Evolutionary conservation across 2,888 invertebrate species (phyloP), one percentile per base, ranked within the genome.

Genomic region (Silvanus unidentatus): DNA sequence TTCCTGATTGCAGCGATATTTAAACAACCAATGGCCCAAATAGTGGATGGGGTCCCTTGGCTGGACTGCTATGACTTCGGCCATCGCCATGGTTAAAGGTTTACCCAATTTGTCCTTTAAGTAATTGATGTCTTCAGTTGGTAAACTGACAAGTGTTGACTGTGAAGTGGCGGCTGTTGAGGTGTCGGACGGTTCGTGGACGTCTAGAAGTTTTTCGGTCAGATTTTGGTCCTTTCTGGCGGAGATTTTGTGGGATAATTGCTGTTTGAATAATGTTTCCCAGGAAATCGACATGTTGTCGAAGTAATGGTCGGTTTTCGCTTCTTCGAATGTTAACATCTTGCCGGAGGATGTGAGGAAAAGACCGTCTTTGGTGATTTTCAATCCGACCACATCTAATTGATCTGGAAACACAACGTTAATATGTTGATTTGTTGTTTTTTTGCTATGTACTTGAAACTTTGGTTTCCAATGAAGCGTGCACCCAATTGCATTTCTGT

Each of bases 1-100:
- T 52, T 75, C 74, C 53, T 73, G 70, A 49, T 69, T 73, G 51
- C 69, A 73, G 28, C 71, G 64, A 56, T 73, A 75, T 60, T 74
- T 72, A 46, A 73, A 67, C n/a, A 75, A 58, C 74, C 75, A 75
- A 52, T 73, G 73, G 2, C 68, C 75, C 16, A 76, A 57, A 50
- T 73, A 75, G 52, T 70, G 69, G n/a, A 76, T 69, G 0, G 75
- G 75, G 58, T 75, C 75, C 38, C 58, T 49, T 1, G 75, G 75
- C 51, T 73, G 71, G 48, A 69, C 71, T 1, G 68, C 63, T 1
- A 70, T 66, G 35, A 75, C 69, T 56, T 76, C 74, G 2, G 72
- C 71, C 42, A 75, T 49, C 3, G 73, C 75, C 42, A 73, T 53
- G 16, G 68, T 66, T 40, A 75, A 53, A 1, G 74, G 71, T 39